Evolutionary conservation across 92 coral and sea anemone genomes (phyloP).

Genomic region (Epizoanthus ramosus): DNA sequence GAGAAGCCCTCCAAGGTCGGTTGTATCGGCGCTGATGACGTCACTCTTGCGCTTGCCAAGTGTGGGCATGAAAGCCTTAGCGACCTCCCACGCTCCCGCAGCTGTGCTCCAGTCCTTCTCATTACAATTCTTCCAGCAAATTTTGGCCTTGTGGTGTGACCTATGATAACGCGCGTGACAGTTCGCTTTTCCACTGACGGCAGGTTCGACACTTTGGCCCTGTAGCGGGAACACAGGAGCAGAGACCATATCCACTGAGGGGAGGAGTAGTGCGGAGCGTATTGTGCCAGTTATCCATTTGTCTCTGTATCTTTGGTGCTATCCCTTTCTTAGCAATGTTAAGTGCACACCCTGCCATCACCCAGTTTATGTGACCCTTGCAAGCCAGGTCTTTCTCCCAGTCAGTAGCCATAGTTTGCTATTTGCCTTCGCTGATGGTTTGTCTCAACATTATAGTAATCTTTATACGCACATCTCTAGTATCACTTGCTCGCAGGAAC

Average conservation of each 20-base stretch:
- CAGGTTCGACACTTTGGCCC: not conserved
- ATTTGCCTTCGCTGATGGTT: not conserved
- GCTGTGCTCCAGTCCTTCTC: not conserved
- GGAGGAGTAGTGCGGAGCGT: not conserved
- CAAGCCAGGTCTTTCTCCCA: conserved; percentile 3
- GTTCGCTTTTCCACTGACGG: not conserved
- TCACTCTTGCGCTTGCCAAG: conserved; percentile 24
- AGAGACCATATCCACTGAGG: not conserved
- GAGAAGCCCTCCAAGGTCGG: conserved; percentile 22
- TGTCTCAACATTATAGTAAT: not conserved
- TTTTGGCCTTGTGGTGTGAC: too few relatives aligned
- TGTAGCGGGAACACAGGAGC: not conserved
- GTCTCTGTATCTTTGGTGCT: conserved; percentile 2
- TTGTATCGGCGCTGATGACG: conserved; percentile 33
- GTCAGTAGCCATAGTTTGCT: not conserved
- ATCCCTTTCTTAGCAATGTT: conserved; percentile 27
- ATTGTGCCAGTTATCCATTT: not conserved
- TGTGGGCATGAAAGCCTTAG: conserved; percentile 7
- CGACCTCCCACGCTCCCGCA: conserved; percentile 18
- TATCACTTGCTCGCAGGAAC: too few relatives aligned
- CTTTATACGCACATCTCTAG: too few relatives aligned
- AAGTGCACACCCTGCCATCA: conserved; percentile 6
- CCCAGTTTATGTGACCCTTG: conserved; percentile 26
- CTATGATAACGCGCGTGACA: not conserved
- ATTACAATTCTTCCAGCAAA: not conserved